Percentiles rank a stretch among this genome's conserved stretches.
These are phyloP conservation scores for Hippocampus guttulatus DNA, from an alignment of 2,113 vertebrate species.

Conservation along the genomic window DNA sequence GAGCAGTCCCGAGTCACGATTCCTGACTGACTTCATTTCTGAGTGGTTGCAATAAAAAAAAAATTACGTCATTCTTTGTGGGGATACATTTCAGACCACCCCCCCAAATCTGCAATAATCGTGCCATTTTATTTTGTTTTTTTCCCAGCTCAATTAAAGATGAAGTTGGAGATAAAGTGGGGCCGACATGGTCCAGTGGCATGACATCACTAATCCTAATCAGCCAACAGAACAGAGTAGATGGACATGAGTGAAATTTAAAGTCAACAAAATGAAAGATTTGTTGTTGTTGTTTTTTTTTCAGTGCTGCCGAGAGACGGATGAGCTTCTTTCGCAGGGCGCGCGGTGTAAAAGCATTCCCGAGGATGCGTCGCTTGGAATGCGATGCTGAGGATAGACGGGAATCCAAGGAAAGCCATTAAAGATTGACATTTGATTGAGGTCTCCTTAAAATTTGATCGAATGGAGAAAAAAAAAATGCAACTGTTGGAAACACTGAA, in stretches of 20 bases:
- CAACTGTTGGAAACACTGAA: constrained; percentile 32
- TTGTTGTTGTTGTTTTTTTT: constrained; percentile 32
- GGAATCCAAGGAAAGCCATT: constrained; percentile 25
- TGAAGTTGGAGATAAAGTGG: constrained; percentile 21
- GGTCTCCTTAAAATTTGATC: constrained; percentile 21
- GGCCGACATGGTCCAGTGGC: constrained; percentile 31
- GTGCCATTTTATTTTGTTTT: too few species aligned
- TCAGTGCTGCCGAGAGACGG: constrained; percentile 41
- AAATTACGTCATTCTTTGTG: too few species aligned
- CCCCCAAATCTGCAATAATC: too few species aligned
- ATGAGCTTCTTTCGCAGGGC: constrained; percentile 26
- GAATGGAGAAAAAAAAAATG: constrained; percentile 13
- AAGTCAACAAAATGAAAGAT: neutral
- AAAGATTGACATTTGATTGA: constrained; percentile 45
- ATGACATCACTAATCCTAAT: constrained; percentile 65
- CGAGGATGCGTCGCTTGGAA: constrained; percentile 30
- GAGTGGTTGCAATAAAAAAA: neutral
- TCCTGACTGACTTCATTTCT: neutral
- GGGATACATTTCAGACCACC: too few species aligned
- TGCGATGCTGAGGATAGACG: constrained; percentile 20
- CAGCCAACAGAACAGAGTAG: constrained; percentile 47
- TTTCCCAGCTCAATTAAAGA: neutral
- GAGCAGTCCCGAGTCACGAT: neutral
- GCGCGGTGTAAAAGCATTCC: constrained; percentile 50
- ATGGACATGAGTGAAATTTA: constrained; percentile 21